phyloP scores from a whole-genome alignment of 2,888 invertebrate genomes.

The Opisthograptis luteolata region DNA sequence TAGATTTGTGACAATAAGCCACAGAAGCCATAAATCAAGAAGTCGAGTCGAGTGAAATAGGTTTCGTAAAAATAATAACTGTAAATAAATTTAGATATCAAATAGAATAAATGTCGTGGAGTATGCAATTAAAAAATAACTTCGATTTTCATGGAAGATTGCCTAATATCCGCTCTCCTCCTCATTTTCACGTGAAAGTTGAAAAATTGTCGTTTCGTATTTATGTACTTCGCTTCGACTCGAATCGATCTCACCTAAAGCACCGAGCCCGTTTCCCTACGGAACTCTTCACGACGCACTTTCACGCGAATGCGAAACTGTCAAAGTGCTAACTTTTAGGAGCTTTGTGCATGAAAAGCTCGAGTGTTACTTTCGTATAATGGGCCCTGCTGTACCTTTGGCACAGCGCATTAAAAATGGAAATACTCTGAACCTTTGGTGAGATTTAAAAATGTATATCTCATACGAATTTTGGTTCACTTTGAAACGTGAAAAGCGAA shows the following conservation, averaged over 20 bases:
- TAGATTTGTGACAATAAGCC: too few species aligned
- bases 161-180: too few species aligned
- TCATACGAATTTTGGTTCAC: not conserved
- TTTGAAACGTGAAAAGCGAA: not conserved
- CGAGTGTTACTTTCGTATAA: not conserved
- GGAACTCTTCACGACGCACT: not conserved
- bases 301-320: slow-evolving; percentile 1
- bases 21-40: too few species aligned
- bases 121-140: too few species aligned
- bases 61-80: too few species aligned
- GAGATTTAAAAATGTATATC: not conserved
- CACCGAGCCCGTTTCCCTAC: not conserved
- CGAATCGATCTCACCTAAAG: not conserved
- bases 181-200: too few species aligned
- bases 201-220: too few species aligned
- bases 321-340: slow-evolving; percentile 3
- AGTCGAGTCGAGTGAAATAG: too few species aligned
- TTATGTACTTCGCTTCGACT: too few species aligned
- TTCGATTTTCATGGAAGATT: too few species aligned
- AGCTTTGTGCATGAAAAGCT: slow-evolving; percentile 1
- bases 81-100: too few species aligned
- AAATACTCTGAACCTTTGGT: not conserved
- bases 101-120: too few species aligned
- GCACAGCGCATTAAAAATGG: not conserved
- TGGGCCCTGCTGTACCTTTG: not conserved